Evolutionary conservation across 2,113 vertebrate genomes (phyloP).

Genomic region (Delphinus delphis): DNA sequence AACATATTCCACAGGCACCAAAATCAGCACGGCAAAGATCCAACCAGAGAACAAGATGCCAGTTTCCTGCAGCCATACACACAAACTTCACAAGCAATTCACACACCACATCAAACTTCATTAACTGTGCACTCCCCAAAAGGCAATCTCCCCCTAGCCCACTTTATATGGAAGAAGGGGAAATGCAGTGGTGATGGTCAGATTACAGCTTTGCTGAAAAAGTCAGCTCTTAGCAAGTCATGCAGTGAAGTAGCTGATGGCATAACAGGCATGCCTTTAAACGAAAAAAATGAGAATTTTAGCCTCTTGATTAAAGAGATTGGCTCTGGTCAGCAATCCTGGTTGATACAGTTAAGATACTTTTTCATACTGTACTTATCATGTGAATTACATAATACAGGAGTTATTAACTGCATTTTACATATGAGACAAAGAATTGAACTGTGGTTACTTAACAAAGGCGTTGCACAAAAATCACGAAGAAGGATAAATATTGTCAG

Average conservation of each 20-base stretch:
- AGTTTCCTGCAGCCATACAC: not conserved
- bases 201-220: not conserved
- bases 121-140: not conserved
- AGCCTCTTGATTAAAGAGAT: not conserved
- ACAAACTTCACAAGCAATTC: not conserved
- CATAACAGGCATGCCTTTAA: not conserved
- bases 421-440: not conserved
- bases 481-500: not conserved
- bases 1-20: not conserved
- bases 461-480: not conserved
- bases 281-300: not conserved
- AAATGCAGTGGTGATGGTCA: not conserved
- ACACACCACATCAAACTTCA: not conserved
- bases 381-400: not conserved
- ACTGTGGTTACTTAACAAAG: not conserved
- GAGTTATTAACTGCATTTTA: not conserved
- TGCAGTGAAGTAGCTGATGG: not conserved
- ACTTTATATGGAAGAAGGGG: not conserved
- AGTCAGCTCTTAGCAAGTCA: not conserved
- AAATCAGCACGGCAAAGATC: not conserved
- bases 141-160: not conserved
- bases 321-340: not conserved
- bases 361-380: not conserved
- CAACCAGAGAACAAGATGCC: not conserved
- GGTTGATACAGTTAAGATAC: not conserved